Evolutionary conservation across 2,113 vertebrate genomes (phyloP).

Genomic region (Cinclus mexicanus): DNA sequence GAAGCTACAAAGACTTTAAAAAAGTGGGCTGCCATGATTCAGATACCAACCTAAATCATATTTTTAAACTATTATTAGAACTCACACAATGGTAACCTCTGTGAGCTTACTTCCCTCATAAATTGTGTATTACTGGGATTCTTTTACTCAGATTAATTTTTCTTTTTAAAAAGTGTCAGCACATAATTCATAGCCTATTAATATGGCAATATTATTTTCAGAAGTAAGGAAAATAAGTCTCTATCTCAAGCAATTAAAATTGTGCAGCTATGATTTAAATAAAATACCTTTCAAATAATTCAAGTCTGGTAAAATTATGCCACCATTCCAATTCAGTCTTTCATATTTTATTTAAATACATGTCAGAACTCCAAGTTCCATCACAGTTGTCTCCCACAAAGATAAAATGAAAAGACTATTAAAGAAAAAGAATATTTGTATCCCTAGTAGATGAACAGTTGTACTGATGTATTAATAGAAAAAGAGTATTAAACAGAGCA

Average conservation of each 20-base stretch:
- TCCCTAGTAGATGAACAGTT: neutral
- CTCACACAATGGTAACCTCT: neutral
- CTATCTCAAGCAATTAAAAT: slow-evolving; percentile 53
- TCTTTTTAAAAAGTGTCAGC: slow-evolving; percentile 20
- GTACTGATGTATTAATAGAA: neutral
- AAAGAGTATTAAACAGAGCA: neutral
- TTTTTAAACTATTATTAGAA: slow-evolving; percentile 27
- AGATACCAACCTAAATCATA: neutral
- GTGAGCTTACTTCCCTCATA: slow-evolving; percentile 9
- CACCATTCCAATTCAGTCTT: neutral
- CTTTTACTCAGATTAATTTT: slow-evolving; percentile 31
- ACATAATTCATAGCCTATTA: slow-evolving; percentile 34
- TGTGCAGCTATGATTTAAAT: slow-evolving; percentile 5
- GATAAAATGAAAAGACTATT: slow-evolving; percentile 15
- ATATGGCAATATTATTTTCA: slow-evolving; percentile 35
- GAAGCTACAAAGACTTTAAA: neutral
- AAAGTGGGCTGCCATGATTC: neutral
- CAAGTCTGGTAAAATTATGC: neutral
- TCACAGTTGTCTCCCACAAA: neutral
- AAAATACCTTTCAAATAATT: slow-evolving; percentile 50
- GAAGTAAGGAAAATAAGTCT: slow-evolving; percentile 30
- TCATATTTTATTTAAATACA: slow-evolving; percentile 40
- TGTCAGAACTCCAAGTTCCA: slow-evolving; percentile 1
- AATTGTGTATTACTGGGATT: neutral
- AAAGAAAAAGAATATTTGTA: neutral